These are phyloP conservation scores for Chymomyza costata DNA, from an alignment of 1,140 invertebrate species.

Conservation along the genomic window DNA sequence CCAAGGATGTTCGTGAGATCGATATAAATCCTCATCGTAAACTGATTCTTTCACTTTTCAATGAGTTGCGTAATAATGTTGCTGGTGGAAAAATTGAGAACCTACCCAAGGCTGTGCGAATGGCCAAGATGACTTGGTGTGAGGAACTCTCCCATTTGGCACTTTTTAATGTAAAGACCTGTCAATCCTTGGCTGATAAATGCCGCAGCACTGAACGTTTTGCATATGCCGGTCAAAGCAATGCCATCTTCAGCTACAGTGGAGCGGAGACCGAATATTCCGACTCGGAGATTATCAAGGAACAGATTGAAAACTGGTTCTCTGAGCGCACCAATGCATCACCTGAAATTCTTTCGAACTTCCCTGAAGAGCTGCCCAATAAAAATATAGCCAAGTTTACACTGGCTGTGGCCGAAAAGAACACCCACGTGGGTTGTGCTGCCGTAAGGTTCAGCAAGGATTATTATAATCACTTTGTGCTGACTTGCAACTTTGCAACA, in stretches of 20 bases:
- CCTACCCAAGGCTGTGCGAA: constrained; percentile 44
- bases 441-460: constrained; percentile 27
- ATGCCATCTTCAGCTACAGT: constrained; percentile 57
- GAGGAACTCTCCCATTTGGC: constrained; percentile 46
- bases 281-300: constrained; percentile 45
- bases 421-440: constrained; percentile 42
- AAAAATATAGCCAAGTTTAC: constrained; percentile 38
- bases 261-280: constrained; percentile 41
- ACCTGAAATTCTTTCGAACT: constrained; percentile 33
- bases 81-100: constrained; percentile 38
- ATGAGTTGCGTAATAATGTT: constrained; percentile 50
- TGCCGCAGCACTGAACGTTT: constrained; percentile 62
- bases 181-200: constrained; percentile 48
- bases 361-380: constrained; percentile 42
- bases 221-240: constrained; percentile 60
- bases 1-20: constrained; percentile 33
- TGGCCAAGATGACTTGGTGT: constrained; percentile 61
- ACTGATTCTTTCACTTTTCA: constrained; percentile 38
- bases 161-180: constrained; percentile 38
- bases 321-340: constrained; percentile 22
- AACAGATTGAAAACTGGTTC: constrained; percentile 56
- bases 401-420: constrained; percentile 32
- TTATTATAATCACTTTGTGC: constrained; percentile 34
- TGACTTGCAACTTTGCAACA: constrained; percentile 42
- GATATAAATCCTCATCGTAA: constrained; percentile 36